phyloP scores from a whole-genome alignment of 2,113 vertebrate species.

The Phrynosoma platyrhinos region DNA sequence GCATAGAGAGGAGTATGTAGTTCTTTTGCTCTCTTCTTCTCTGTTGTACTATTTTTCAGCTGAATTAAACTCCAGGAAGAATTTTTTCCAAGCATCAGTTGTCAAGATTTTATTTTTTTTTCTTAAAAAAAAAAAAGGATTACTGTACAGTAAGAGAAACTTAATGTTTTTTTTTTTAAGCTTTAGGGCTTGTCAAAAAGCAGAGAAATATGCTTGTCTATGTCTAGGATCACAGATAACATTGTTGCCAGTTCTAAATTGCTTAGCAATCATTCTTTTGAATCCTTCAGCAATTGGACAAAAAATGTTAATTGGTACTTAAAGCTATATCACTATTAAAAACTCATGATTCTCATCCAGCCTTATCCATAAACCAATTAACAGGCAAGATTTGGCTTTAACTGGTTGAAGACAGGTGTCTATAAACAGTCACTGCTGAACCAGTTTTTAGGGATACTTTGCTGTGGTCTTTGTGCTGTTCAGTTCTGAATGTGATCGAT shows the following conservation, averaged over 20 bases:
- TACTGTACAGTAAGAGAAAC: neutral
- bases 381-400: neutral
- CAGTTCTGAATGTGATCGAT: conserved; percentile 25
- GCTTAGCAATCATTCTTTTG: conserved; percentile 22
- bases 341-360: conserved; percentile 6
- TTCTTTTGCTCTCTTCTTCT: neutral
- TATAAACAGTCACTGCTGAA: neutral
- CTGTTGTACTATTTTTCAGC: neutral
- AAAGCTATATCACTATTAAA: conserved; percentile 48
- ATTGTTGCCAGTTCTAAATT: conserved; percentile 40
- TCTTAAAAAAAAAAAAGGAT: neutral
- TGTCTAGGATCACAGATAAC: conserved; percentile 40
- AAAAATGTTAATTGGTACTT: conserved; percentile 42
- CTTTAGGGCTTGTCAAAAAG: conserved; percentile 56
- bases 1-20: neutral
- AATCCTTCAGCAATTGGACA: conserved; percentile 26
- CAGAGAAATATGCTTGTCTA: conserved; percentile 41
- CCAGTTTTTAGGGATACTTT: neutral
- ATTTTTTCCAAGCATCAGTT: neutral
- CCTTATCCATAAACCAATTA: neutral
- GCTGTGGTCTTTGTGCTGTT: conserved; percentile 8
- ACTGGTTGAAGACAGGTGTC: neutral
- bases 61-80: neutral
- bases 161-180: conserved; percentile 38
- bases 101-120: neutral